Conservation (phyloP, 2,113 vertebrate species). For the Suricata suricatta region DNA sequence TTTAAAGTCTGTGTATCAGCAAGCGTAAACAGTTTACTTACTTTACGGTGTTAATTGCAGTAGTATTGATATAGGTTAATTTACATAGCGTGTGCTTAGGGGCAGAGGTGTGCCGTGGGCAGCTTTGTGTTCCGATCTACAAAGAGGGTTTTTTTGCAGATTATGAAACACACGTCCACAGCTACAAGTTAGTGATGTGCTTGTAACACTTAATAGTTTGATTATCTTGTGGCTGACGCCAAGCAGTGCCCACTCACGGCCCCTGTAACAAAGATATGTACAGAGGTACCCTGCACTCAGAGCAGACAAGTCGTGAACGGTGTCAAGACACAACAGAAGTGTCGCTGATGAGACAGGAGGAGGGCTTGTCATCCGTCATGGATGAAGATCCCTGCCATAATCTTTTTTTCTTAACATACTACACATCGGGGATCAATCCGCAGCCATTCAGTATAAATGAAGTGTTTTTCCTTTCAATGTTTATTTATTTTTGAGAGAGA, state of each 20-base stretch:
- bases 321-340: background rate
- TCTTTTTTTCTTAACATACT: background rate
- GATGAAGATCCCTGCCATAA: slow-evolving; percentile 32
- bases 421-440: background rate
- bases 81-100: background rate
- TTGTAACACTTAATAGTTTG: background rate
- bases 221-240: slow-evolving; percentile 20
- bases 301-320: background rate
- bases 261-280: background rate
- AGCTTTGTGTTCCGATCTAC: background rate
- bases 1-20: slow-evolving; percentile 47
- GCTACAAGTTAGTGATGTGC: background rate
- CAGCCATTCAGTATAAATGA: background rate
- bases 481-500: too few species aligned
- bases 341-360: background rate
- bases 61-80: background rate
- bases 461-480: background rate
- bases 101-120: background rate
- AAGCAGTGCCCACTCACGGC: slow-evolving; percentile 54
- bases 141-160: slow-evolving; percentile 36
- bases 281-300: background rate
- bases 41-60: background rate
- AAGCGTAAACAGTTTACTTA: background rate
- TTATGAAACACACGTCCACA: background rate
- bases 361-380: slow-evolving; percentile 1